phyloP scores from a whole-genome alignment of 2,113 vertebrate species.

The Malurus cyaneus region DNA sequence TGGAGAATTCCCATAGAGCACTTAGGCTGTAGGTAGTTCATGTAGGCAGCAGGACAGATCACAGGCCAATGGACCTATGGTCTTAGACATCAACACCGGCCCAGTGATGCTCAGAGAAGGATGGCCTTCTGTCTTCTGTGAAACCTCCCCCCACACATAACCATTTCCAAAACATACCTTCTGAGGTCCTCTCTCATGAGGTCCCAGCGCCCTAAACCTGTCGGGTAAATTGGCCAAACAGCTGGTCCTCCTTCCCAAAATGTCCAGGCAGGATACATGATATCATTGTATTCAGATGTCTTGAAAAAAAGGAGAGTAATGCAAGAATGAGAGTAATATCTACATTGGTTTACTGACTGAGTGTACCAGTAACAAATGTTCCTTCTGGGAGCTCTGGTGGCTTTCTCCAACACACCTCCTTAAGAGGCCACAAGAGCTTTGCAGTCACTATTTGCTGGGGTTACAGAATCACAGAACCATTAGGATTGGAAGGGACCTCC shows the following conservation, averaged over 20 bases:
- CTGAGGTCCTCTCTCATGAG: slow-evolving; percentile 90
- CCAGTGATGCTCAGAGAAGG: not conserved
- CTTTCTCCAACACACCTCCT: accelerated
- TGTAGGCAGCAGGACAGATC: not conserved
- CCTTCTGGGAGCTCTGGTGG: not conserved
- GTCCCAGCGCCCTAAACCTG: slow-evolving; percentile 96
- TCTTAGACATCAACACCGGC: not conserved
- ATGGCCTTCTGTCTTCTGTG: not conserved
- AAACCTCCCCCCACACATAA: not conserved
- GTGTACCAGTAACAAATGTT: not conserved
- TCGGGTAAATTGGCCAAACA: slow-evolving; percentile 98
- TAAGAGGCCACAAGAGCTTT: not conserved
- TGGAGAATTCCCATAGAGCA: not conserved
- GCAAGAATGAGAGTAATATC: not conserved
- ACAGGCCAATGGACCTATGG: not conserved
- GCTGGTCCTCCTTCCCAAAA: slow-evolving; percentile 99
- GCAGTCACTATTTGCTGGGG: not conserved
- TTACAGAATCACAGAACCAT: not conserved
- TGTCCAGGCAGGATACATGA: slow-evolving; percentile 99
- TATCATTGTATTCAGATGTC: slow-evolving; percentile 92
- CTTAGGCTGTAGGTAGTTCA: not conserved
- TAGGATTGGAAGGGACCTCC: not conserved
- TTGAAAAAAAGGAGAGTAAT: slow-evolving; percentile 58
- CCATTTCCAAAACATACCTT: slow-evolving; percentile 74
- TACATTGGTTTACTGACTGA: not conserved